These are phyloP conservation scores for Lepidurus arcticus DNA, from an alignment of 1,140 invertebrate genomes.

Conservation along the genomic window DNA sequence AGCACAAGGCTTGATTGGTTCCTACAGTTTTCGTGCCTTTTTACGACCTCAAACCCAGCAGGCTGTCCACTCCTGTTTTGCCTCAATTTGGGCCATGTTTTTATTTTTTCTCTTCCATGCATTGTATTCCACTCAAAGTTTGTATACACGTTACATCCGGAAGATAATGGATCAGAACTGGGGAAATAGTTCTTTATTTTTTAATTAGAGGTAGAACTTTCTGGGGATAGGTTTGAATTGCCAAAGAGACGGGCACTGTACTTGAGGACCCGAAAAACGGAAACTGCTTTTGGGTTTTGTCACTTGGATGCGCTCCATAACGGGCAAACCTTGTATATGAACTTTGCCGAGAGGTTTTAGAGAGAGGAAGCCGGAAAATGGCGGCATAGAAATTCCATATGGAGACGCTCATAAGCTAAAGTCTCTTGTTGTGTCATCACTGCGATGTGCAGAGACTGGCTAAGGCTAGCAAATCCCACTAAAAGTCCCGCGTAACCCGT, in stretches of 20 bases:
- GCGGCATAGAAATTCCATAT: neutral
- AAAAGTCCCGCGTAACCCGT: neutral
- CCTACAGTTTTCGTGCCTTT: constrained; percentile 3
- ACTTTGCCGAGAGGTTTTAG: neutral
- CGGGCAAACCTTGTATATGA: neutral
- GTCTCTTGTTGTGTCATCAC: constrained; percentile 1
- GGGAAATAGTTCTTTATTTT: no score
- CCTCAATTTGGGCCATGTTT: neutral
- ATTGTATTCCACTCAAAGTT: no score
- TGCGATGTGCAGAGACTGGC: neutral
- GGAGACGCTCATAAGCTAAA: neutral
- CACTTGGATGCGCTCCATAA: neutral
- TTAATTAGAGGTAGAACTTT: no score
- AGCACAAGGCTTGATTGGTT: neutral
- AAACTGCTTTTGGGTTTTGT: neutral
- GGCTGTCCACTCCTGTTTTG: neutral
- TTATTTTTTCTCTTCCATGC: no score
- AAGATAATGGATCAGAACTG: no score
- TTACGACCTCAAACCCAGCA: neutral
- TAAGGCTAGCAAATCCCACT: constrained; percentile 9
- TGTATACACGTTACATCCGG: no score
- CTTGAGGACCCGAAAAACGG: neutral
- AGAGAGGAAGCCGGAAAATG: neutral
- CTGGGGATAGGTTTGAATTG: no score
- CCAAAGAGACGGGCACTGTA: no score